Evolutionary conservation across 2,888 invertebrate genomes (phyloP), one percentile per base, ranked within the genome.

Genomic region (Syritta pipiens): DNA sequence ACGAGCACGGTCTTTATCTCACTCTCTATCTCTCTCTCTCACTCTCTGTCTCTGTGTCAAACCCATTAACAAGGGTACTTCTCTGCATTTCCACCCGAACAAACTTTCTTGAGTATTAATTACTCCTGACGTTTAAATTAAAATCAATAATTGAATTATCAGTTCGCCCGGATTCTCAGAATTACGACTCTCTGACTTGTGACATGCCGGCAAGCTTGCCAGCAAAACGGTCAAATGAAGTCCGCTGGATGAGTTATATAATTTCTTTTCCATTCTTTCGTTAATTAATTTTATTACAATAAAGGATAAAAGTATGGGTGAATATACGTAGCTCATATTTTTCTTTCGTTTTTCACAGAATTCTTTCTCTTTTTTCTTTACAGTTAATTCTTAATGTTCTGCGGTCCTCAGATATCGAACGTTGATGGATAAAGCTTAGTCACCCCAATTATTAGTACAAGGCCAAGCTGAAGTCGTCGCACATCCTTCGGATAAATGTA

Each of bases 141-240:
- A 71, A 71, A 71, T 71, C 69, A 71, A 71, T 71, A 71, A 71
- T 71, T 62, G 46, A 71, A 62, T 71, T 71, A 71, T 60, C 44
- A n/a, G n/a, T n/a, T n/a, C n/a, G 37, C 40, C 37, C 37, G 24
- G 57, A 24, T 60, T 35, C 17, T 63, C 32, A 48, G 19, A 59
- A 51, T 20, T 26, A 42, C 59, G 35, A 48, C 48, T 32, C 12
- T n/a, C 40, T 59, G 65, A 59, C 65, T 65, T 74, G 42, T 51
- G 26, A 44, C 46, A 24, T 26, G 63, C 28, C n/a, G 20, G 42
- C 49, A 51, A n/a, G n/a, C n/a, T n/a, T n/a, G 26, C 48, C 19
- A 37, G 24, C 22, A 53, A n/a, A 30, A 63, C 20, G 22, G 30
- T 12, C 14, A 37, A 12, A 53, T 20, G 12, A 42, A 65, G 20